Base-by-base conservation (phyloP, 2,113 vertebrate species). In the Carollia perspicillata region DNA sequence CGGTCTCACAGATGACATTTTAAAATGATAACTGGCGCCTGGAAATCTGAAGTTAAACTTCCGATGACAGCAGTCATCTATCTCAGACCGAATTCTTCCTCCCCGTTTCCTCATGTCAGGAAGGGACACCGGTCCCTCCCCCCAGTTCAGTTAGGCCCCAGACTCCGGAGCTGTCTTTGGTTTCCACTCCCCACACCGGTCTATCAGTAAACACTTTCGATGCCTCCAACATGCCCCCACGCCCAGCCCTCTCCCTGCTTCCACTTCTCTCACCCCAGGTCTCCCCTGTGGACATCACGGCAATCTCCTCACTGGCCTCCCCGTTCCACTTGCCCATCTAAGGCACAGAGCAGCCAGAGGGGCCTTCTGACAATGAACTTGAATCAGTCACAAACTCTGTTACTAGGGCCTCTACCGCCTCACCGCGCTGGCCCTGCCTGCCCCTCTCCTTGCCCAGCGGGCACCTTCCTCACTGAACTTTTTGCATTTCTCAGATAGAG, bases 271-370 rank as follows among this genome's bases (percentile, higher is more conserved):
- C 17, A 13, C 40, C 16, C 10, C 30, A 16, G 0, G 0, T 5
- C 44, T 47, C 78, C 42, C 10, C 42, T 8, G 17, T 1, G 16
- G 49, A 37, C n/a, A 1, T 9, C 10, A 1, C 0, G 0, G n/a
- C 37, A 53, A 58, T n/a, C 79, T 80, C 35, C 35, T 66, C 47
- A 13, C 18, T 42, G 63, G 75, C 30, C 33, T 23, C 20, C 33
- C 1, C 2, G 1, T 8, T 23, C 55, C 8, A 17, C 13, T 3
- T 23, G 0, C 40, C 17, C 33, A 8, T 18, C 42, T 20, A 23
- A 26, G 18, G 47, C 8, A 30, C 60, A 23, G 11, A 1, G 89
- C 58, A 81, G 30, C 14, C 28, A 11, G 28, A 17, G n/a, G 65
- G 49, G 33, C 44, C 47, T 47, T 42, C 79, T 85, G 40, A 40